These are phyloP conservation scores for Melanotaenia nigrans DNA, from an alignment of 2,797 vertebrate species.

Conservation along the genomic window DNA sequence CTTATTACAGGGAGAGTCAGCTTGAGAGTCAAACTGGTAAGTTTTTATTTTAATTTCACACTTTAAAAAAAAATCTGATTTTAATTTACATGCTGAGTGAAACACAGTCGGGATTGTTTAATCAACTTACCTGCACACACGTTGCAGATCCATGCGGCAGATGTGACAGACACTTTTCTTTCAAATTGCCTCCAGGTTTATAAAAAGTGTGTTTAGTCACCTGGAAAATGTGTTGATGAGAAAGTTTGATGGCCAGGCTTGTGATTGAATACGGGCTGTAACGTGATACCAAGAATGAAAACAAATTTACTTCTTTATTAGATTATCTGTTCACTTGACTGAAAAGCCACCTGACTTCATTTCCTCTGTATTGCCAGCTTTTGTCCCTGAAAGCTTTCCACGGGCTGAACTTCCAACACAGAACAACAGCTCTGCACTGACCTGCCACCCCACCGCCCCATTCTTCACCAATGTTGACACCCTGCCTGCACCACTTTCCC, in stretches of 20 bases:
- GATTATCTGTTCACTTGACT: conserved; percentile 53
- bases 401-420: conserved; percentile 85
- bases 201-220: not conserved
- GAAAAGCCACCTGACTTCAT: conserved; percentile 49
- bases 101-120: not conserved
- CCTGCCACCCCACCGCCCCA: conserved; percentile 79
- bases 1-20: conserved; percentile 87
- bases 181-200: conserved; percentile 2
- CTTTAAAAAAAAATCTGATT: not conserved
- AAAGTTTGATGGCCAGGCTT: conserved; percentile 1
- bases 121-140: not conserved
- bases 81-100: not conserved
- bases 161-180: not conserved
- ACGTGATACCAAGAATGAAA: conserved; percentile 64
- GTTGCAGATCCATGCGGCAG: conserved; percentile 3
- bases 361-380: conserved; percentile 73
- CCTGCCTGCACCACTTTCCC: conserved; percentile 79
- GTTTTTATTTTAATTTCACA: conserved; percentile 32
- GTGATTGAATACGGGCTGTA: conserved; percentile 48
- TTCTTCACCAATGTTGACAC: conserved; percentile 82
- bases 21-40: conserved; percentile 89
- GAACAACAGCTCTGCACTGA: conserved; percentile 81
- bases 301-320: conserved; percentile 64
- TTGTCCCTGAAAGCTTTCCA: conserved; percentile 84
- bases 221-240: conserved; percentile 32